A percentile compares a stretch with the other conserved stretches of the same genome.
Conservation (phyloP, 2,797 vertebrate genomes). For the Sebastes trivittatus region DNA sequence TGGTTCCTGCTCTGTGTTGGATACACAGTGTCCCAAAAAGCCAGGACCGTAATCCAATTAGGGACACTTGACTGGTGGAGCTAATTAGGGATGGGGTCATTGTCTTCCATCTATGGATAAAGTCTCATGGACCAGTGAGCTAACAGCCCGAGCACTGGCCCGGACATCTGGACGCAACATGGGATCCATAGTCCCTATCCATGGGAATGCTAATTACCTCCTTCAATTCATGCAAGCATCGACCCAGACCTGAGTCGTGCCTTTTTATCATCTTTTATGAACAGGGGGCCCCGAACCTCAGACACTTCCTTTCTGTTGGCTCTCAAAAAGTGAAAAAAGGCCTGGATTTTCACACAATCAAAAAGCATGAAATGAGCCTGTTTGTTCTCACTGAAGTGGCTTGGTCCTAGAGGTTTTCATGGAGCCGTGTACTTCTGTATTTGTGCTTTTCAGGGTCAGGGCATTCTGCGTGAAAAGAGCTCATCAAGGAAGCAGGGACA, state of each 20-base stretch:
- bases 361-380: conserved; percentile 36
- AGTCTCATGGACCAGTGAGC: conserved; percentile 68
- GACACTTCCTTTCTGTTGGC: conserved; percentile 2
- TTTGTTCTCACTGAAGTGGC: conserved; percentile 31
- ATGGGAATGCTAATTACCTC: conserved; percentile 55
- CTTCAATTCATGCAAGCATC: conserved; percentile 25
- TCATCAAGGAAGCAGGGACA: conserved; percentile 20
- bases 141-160: conserved; percentile 42
- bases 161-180: conserved; percentile 57
- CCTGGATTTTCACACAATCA: conserved; percentile 15
- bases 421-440: background rate
- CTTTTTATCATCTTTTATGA: conserved; percentile 44
- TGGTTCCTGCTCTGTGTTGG: background rate
- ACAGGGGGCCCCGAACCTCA: background rate
- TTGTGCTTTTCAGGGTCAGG: conserved; percentile 24
- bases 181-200: conserved; percentile 24
- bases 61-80: conserved; percentile 78
- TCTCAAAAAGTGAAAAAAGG: conserved; percentile 19
- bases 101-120: conserved; percentile 69
- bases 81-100: conserved; percentile 73
- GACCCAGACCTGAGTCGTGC: conserved; percentile 14
- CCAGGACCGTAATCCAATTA: conserved; percentile 75
- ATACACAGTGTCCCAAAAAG: conserved; percentile 43
- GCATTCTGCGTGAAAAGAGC: conserved; percentile 23
- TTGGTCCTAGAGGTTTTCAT: conserved; percentile 4